Conservation (phyloP, 1,140 invertebrate species). For the Bombus superbus region DNA sequence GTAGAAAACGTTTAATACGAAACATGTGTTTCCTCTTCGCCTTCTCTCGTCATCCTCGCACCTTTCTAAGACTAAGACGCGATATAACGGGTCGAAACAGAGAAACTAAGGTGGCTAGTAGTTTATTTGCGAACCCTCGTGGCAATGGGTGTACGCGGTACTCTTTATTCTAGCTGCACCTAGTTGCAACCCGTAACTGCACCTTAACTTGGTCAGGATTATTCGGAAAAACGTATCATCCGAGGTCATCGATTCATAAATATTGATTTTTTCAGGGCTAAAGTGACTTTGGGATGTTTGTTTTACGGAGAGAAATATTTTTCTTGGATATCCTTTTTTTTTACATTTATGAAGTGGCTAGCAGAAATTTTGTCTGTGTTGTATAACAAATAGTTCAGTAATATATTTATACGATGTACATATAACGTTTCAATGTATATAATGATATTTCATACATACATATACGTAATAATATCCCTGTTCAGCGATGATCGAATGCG, state of each 20-base stretch:
- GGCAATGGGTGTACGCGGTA: no score
- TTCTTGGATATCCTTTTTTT: no score
- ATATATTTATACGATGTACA: no score
- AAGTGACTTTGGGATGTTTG: no score
- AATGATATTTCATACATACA: no score
- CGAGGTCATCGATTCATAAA: constrained; percentile 2
- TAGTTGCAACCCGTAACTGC: background rate
- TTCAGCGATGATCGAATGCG: constrained; percentile 8
- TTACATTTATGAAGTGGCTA: no score
- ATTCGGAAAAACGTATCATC: background rate
- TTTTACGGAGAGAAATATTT: background rate
- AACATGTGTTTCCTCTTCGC: constrained; percentile 63
- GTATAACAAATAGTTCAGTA: background rate
- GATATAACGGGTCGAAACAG: constrained; percentile 23
- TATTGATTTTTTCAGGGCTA: background rate
- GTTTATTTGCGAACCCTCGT: background rate
- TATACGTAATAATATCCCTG: no score
- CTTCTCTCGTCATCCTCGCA: background rate
- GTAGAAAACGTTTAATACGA: constrained; percentile 68
- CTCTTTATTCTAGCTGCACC: no score
- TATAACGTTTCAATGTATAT: no score
- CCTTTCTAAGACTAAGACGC: constrained; percentile 30
- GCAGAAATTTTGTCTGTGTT: background rate
- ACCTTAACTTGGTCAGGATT: constrained; percentile 1
- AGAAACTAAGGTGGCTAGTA: no score